Percentiles rank a stretch among this genome's conserved stretches.
Evolutionary conservation across 2,888 invertebrate species (phyloP).

Genomic region (Diaphora mendica): DNA sequence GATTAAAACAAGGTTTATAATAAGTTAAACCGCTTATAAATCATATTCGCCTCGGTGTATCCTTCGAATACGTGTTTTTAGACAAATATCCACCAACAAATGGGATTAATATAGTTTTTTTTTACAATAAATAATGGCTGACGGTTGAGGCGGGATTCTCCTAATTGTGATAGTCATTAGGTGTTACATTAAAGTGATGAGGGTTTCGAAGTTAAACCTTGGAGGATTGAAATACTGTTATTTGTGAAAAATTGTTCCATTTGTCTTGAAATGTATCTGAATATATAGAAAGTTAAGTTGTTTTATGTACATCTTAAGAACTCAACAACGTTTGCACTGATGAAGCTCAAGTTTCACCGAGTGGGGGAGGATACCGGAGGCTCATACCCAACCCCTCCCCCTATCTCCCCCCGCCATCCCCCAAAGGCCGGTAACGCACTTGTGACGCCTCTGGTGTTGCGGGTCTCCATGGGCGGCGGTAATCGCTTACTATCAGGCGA

Average conservation of each 20-base stretch:
- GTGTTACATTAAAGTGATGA: conserved; percentile 49
- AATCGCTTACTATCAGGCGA: too few species aligned
- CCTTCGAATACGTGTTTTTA: conserved; percentile 79
- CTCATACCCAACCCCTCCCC: too few species aligned
- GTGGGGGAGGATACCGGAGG: too few species aligned
- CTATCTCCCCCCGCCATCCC: too few species aligned
- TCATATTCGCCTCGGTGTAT: conserved; percentile 78
- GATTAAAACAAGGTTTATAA: conserved; percentile 5
- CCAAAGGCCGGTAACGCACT: too few species aligned
- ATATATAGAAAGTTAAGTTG: background rate
- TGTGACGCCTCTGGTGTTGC: too few species aligned
- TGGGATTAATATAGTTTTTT: conserved; percentile 69
- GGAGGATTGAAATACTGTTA: conserved; percentile 28
- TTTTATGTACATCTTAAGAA: too few species aligned
- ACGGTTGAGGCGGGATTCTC: conserved; percentile 57
- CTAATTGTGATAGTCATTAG: conserved; percentile 66
- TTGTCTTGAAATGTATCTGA: background rate
- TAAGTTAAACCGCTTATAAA: conserved; percentile 66
- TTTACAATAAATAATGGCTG: conserved; percentile 67
- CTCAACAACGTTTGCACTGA: too few species aligned
- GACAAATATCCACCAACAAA: conserved; percentile 76
- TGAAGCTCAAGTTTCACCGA: too few species aligned
- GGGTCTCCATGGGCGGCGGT: too few species aligned
- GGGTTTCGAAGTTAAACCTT: conserved; percentile 36
- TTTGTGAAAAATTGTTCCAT: conserved; percentile 13